Conservation (phyloP, 2,113 vertebrate genomes). For the Brienomyrus brachyistius region DNA sequence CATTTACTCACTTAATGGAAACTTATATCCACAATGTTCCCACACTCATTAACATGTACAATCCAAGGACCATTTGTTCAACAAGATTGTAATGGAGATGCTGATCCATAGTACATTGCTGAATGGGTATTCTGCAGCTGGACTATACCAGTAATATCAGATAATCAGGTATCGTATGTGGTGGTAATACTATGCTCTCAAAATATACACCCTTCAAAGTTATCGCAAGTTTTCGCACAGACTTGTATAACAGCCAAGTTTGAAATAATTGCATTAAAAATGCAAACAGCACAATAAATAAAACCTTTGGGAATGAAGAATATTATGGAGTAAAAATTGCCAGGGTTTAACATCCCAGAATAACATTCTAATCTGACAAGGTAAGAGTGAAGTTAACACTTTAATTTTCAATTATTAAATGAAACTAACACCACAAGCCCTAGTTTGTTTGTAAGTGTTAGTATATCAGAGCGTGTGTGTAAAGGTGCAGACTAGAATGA, state of each 20-base stretch:
- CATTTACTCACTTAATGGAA: background rate
- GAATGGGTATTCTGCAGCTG: background rate
- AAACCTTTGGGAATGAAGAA: background rate
- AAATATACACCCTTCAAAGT: background rate
- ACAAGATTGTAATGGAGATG: background rate
- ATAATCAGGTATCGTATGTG: background rate
- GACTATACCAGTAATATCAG: background rate
- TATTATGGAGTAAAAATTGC: background rate
- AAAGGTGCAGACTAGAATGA: background rate
- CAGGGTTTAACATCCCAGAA: background rate
- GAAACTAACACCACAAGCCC: background rate
- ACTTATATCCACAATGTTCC: background rate
- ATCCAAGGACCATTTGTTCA: background rate
- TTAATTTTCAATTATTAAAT: background rate
- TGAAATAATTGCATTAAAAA: background rate
- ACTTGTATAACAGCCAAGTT: background rate
- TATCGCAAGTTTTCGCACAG: background rate
- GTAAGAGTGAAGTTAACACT: background rate
- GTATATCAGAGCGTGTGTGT: background rate
- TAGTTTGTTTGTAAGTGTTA: background rate
- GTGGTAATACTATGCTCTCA: background rate
- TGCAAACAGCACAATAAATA: background rate
- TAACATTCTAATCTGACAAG: background rate
- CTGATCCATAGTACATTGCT: background rate
- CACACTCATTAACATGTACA: background rate